Percentiles rank a stretch among this genome's conserved stretches.
Evolutionary conservation across 2,113 vertebrate genomes (phyloP).

Genomic region (Psephotus haematonotus): DNA sequence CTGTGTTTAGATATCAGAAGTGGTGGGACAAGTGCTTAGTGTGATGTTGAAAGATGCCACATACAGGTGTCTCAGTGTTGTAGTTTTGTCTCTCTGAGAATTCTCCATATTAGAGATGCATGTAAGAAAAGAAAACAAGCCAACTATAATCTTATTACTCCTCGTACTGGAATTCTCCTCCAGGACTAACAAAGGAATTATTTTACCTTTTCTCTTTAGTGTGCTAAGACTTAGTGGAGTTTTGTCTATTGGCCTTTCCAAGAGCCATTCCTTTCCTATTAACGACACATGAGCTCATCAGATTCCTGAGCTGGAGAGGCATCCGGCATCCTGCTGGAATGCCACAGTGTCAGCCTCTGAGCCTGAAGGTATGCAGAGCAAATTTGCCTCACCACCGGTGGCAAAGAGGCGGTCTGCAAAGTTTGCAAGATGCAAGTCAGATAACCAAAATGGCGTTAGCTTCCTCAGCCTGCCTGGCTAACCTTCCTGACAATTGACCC

Average conservation of each 20-base stretch:
- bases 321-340: not conserved
- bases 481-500: not conserved
- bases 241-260: not conserved
- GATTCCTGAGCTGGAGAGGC: constrained; percentile 1
- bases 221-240: not conserved
- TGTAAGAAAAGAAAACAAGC: not conserved
- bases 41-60: not conserved
- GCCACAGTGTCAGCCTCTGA: not conserved
- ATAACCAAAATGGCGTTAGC: not conserved
- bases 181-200: not conserved
- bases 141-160: not conserved
- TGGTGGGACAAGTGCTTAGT: not conserved
- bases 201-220: not conserved
- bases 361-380: not conserved
- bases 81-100: not conserved
- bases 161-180: not conserved
- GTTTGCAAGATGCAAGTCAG: not conserved
- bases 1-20: not conserved
- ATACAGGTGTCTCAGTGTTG: not conserved
- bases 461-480: not conserved
- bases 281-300: not conserved
- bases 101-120: not conserved
- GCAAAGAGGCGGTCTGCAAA: not conserved
- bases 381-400: not conserved
- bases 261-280: not conserved